Percentiles rank a stretch among this genome's conserved stretches.
Evolutionary conservation across 30 jellyfish, hydroid and myxozoan genomes (phyloP).

Genomic region (Phacellophora camtschatica): DNA sequence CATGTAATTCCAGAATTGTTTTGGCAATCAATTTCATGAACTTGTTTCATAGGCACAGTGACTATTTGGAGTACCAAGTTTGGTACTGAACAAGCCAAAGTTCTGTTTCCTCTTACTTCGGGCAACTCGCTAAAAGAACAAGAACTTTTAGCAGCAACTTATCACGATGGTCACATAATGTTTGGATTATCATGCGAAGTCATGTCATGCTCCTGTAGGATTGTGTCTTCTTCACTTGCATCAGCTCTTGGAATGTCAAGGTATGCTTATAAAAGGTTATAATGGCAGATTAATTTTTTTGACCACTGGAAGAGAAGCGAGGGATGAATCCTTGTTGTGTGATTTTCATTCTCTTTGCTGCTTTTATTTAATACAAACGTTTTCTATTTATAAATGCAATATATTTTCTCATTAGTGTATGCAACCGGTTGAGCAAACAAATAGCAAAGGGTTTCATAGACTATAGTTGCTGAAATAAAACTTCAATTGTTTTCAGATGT

Average conservation of each 20-base stretch:
- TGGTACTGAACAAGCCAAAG: slow-evolving; percentile 65
- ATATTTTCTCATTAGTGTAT: no score
- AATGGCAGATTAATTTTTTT: no score
- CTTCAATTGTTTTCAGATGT: no score
- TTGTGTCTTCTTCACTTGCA: slow-evolving; percentile 43
- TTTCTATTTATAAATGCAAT: no score
- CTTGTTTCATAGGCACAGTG: slow-evolving; percentile 11
- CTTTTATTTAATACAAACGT: no score
- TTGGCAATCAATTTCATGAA: background rate
- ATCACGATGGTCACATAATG: slow-evolving; percentile 9
- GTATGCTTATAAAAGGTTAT: no score
- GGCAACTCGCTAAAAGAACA: slow-evolving; percentile 15
- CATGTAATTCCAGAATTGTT: no score
- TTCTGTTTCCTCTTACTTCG: slow-evolving; percentile 7
- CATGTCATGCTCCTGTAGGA: slow-evolving; percentile 16
- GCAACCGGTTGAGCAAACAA: no score
- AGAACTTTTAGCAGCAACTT: slow-evolving; percentile 24
- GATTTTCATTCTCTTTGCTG: no score
- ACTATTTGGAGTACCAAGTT: slow-evolving; percentile 17
- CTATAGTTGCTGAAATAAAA: no score
- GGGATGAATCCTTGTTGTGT: no score
- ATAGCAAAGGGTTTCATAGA: no score
- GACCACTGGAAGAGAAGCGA: background rate
- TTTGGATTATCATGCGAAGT: slow-evolving; percentile 30
- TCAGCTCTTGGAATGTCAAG: slow-evolving; percentile 50